A percentile compares a stretch with the other conserved stretches of the same genome.
These are phyloP conservation scores for Zoroaster sp. DNA, from an alignment of 53 echinoderm and acorn worm species.

Conservation along the genomic window DNA sequence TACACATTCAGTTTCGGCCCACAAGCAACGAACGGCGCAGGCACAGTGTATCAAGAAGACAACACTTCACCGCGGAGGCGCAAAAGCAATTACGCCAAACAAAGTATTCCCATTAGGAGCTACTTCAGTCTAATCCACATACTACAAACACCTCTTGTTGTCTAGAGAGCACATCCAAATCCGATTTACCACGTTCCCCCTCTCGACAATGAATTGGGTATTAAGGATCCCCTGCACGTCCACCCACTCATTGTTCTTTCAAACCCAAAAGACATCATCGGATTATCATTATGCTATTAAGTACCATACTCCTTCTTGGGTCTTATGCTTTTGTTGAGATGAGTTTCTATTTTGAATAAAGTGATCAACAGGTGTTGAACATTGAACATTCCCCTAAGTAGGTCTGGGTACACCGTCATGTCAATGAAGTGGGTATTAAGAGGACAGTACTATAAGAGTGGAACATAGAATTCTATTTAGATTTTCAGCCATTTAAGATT, in stretches of 20 bases:
- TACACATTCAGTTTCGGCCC: background rate
- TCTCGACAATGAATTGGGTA: background rate
- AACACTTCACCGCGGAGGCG: background rate
- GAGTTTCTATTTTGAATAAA: background rate
- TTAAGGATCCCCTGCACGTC: background rate
- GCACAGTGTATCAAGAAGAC: no score
- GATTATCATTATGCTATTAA: constrained; percentile 29
- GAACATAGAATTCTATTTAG: background rate
- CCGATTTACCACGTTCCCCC: background rate
- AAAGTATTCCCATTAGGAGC: constrained; percentile 7
- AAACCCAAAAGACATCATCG: background rate
- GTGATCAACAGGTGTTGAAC: no score
- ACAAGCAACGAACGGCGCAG: background rate
- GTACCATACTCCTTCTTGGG: background rate
- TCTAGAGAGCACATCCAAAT: background rate
- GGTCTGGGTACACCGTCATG: no score
- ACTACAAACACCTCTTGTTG: background rate
- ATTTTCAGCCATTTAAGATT: no score
- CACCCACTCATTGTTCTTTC: background rate
- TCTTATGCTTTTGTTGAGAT: background rate
- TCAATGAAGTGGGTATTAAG: background rate
- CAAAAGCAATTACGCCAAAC: constrained; percentile 49
- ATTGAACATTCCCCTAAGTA: no score
- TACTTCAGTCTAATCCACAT: background rate
- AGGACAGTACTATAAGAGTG: background rate